Base-by-base conservation (phyloP, 2,888 invertebrate genomes). In the Pyrrhosoma nymphula region DNA sequence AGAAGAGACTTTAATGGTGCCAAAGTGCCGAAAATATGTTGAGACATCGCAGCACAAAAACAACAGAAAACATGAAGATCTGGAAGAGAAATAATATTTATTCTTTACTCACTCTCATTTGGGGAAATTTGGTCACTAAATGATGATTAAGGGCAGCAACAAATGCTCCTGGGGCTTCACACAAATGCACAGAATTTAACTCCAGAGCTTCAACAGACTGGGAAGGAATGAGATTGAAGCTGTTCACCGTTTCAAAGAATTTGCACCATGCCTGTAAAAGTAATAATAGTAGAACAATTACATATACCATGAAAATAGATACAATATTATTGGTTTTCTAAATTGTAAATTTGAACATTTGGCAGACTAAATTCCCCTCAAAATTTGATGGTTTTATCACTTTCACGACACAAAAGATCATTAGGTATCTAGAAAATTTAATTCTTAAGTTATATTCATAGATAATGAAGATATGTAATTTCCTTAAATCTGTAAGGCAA, bases 121-220 rank as follows among this genome's bases (percentile, higher is more conserved):
- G 96, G 12, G 97, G 97, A 96, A 97, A 97, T 96, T 98, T 97
- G 0, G 97, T 97, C 96, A 98, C 97, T 95, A 99, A 96, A 97
- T 98, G 99, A 97, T 99, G 99, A 97, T 99, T 99, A 8, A 99
- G 97, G 0, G 99, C 98, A 10, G 99, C 98, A 88, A 99, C 98
- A 96, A 99, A 99, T 0, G 99, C 99, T 0, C 99, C 99, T 0
- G 99, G 99, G 0, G 99, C 99, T 97, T 99, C 99, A 97, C 99
- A 99, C n/a, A 99, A 97, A 97, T 99, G 99, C 14, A 99, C 96
- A 0, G 98, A 98, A 95, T 98, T 97, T 95, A 98, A 97, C 95
- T 97, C 96, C 16, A 97, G 97, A 0, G 97, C 96, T 95, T 96
- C 96, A 0, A 97, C 96, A 0, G 97, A 97, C 88, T 97, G 96